A percentile compares a stretch with the other conserved stretches of the same genome.
Evolutionary conservation across 2,888 invertebrate species (phyloP).

Genomic region (Cerastis rubricosa): DNA sequence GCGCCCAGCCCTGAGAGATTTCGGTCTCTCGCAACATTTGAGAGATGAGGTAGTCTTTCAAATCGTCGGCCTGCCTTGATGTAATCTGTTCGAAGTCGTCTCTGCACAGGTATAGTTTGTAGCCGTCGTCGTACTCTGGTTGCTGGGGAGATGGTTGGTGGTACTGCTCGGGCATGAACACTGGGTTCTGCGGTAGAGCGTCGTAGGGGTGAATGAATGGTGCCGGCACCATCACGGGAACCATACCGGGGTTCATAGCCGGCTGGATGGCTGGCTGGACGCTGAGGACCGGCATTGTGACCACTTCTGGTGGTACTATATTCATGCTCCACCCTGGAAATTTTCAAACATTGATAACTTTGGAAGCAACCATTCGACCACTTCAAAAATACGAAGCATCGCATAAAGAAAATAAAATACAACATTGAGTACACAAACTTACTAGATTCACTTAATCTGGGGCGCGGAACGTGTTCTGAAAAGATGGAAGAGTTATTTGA

Average conservation of each 20-base stretch:
- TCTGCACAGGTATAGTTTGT: conserved; percentile 82
- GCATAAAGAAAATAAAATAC: conserved; percentile 12
- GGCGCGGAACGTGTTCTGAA: conserved; percentile 57
- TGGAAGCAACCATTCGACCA: conserved; percentile 1
- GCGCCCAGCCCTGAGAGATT: conserved; percentile 76
- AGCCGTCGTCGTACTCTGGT: conserved; percentile 53
- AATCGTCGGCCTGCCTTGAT: conserved; percentile 72
- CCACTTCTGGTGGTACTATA: conserved; percentile 67
- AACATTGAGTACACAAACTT: conserved; percentile 50
- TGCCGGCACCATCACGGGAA: conserved; percentile 63
- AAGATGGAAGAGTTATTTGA: conserved; percentile 55
- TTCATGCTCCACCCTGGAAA: conserved; percentile 80
- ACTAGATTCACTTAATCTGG: conserved; percentile 60
- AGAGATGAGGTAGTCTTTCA: conserved; percentile 79
- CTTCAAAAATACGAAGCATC: neutral
- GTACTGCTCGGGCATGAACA: conserved; percentile 25
- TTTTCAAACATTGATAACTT: conserved; percentile 41
- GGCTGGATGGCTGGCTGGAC: conserved; percentile 25
- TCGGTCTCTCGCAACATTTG: conserved; percentile 78
- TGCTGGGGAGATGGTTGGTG: conserved; percentile 16
- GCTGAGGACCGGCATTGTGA: conserved; percentile 57
- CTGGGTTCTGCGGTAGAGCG: conserved; percentile 34
- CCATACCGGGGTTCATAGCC: conserved; percentile 46
- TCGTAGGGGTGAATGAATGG: conserved; percentile 55
- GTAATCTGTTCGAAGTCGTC: conserved; percentile 82